Percentiles rank a stretch among this genome's conserved stretches.
Evolutionary conservation across 2,113 vertebrate genomes (phyloP).

Genomic region (Dipodomys spectabilis): DNA sequence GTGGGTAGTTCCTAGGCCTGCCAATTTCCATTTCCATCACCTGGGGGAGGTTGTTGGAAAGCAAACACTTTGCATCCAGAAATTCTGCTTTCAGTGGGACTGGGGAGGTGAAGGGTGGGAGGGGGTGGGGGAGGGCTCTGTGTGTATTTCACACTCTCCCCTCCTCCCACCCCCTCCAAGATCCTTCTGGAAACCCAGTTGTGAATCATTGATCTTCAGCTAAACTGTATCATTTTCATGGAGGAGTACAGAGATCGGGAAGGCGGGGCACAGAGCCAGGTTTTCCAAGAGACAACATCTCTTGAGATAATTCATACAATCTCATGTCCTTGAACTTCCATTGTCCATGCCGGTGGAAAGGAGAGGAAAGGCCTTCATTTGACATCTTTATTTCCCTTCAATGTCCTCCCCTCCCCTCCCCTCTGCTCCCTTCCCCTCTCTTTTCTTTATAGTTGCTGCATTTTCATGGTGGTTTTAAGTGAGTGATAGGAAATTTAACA

Average conservation of each 20-base stretch:
- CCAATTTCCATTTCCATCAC: not conserved
- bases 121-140: not conserved
- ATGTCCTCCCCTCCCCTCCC: too few relatives aligned
- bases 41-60: not conserved
- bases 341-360: conserved; percentile 28
- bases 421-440: too few relatives aligned
- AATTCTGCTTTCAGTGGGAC: not conserved
- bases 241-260: not conserved
- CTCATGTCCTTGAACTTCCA: not conserved
- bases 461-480: conserved; percentile 4
- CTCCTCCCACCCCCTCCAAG: not conserved
- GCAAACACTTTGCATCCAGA: not conserved
- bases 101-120: too few relatives aligned
- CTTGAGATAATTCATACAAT: not conserved
- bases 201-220: not conserved
- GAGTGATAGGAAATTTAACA: not conserved
- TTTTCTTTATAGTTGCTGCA: not conserved
- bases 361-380: not conserved
- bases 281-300: not conserved
- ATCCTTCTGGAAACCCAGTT: not conserved
- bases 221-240: not conserved
- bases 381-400: not conserved
- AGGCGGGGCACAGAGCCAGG: not conserved
- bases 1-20: not conserved
- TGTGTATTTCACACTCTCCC: not conserved